Evolutionary conservation across 2,888 invertebrate genomes (phyloP), one percentile per base, ranked within the genome.

Genomic region (Chaitophorus viminalis): DNA sequence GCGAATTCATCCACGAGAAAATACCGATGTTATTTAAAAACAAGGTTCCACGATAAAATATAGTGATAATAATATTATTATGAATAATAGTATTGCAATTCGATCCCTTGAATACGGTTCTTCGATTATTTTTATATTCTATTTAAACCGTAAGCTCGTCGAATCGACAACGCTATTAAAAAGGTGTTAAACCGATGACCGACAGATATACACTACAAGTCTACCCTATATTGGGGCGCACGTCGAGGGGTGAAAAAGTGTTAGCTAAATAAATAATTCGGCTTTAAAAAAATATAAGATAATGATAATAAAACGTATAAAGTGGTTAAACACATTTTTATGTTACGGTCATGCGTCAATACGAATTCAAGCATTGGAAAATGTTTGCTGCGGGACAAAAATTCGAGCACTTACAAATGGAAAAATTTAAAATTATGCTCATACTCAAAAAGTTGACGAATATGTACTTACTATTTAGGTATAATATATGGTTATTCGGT

Each of bases 21-120:
- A 68, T 68, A 29, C 14, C 14, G 54, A 70, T 17, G 17, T 29
- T 29, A 31, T 70, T 29, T 70, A 31, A 29, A 79, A 65, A 29
- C 25, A 29, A 17, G 39, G 29, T 81, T 54, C 36, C 18, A 14
- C 17, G 39, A 81, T 31, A 46, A 81, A 46, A 25, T 11, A 21
- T 46, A 82, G 72, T 18, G 29, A 52, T 54, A 9, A 52, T 25
- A 3, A 17, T 29, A 70, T 31, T 70, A 36, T 46, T 39, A 33
- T 8, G 33, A 82, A 82, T 70, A 70, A n/a, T 54, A 82, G 72
- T 82, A n/a, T n/a, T n/a, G n/a, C n/a, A n/a, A n/a, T 72, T 17
- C 18, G 17, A 17, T 52, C 52, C 17, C 11, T 18, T 33, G 46
- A 72, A 33, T 54, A 54, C 21, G 52, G 70, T 52, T n/a, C 54